Percentiles rank a stretch among this genome's conserved stretches.
Conservation (phyloP, 2,888 invertebrate genomes). For the Aricia artaxerxes region DNA sequence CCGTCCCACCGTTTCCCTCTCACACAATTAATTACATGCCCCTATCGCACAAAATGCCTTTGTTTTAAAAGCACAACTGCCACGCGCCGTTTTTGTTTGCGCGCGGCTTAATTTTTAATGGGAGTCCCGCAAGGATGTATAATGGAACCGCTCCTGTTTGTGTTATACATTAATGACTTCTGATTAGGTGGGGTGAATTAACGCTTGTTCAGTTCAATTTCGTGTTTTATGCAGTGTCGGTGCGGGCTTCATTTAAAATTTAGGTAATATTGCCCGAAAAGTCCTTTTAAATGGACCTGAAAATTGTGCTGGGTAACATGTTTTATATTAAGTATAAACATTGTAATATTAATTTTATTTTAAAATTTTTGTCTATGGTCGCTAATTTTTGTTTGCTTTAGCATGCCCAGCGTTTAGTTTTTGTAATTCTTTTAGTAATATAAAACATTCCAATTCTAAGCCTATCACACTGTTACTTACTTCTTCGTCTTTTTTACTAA, state of each 20-base stretch:
- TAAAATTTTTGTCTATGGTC: no score
- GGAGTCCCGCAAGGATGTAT: conserved; percentile 12
- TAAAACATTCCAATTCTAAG: no score
- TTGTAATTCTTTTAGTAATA: no score
- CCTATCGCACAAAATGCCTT: conserved; percentile 16
- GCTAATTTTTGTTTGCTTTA: no score
- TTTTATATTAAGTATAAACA: background rate
- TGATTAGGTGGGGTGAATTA: conserved; percentile 33
- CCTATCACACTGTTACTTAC: no score
- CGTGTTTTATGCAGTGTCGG: background rate
- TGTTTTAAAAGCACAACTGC: conserved; percentile 21
- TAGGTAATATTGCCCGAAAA: background rate
- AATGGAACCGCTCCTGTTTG: conserved; percentile 12
- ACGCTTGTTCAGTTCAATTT: conserved; percentile 16
- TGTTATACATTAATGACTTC: conserved; percentile 31
- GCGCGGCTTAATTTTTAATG: conserved; percentile 5
- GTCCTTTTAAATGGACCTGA: background rate
- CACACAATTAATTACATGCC: conserved; percentile 19
- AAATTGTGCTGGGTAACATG: background rate
- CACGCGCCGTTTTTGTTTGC: conserved; percentile 20
- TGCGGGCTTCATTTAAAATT: background rate
- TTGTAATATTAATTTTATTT: background rate
- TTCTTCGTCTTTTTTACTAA: no score
- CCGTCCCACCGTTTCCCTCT: conserved; percentile 9
- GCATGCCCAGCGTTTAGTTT: no score